A percentile compares a stretch with the other conserved stretches of the same genome.
phyloP scores from a whole-genome alignment of 2,113 vertebrate species.

The Nipponia nippon region DNA sequence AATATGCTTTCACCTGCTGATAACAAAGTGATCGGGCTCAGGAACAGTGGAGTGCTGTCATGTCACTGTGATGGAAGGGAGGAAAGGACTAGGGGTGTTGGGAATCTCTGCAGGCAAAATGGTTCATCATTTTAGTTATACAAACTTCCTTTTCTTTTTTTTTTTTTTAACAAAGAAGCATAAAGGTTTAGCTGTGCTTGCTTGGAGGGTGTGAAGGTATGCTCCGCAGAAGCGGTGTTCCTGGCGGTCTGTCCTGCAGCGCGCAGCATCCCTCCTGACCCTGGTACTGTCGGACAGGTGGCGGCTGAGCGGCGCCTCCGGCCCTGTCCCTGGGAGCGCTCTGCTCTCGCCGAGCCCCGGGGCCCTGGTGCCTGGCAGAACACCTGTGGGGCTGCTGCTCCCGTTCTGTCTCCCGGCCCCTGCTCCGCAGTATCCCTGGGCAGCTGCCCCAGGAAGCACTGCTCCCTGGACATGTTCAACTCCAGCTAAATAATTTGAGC shows the following conservation, averaged over 20 bases:
- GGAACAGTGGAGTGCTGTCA: not conserved
- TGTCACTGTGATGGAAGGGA: not conserved
- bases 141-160: not conserved
- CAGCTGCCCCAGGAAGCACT: not conserved
- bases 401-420: not conserved
- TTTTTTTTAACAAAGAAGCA: not conserved
- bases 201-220: not conserved
- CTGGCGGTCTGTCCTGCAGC: not conserved
- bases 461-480: not conserved
- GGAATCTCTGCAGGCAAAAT: not conserved
- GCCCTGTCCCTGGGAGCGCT: not conserved
- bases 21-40: not conserved
- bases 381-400: not conserved
- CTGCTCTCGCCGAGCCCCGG: not conserved
- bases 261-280: rapidly evolving
- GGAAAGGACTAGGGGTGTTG: not conserved
- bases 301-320: not conserved
- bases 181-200: not conserved
- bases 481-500: not conserved
- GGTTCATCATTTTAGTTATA: not conserved
- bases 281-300: rapidly evolving
- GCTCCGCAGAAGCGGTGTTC: not conserved
- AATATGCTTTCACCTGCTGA: not conserved
- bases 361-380: not conserved
- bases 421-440: not conserved